phyloP scores from a whole-genome alignment of 2,888 invertebrate genomes.

The Hypolimnas misippus region DNA sequence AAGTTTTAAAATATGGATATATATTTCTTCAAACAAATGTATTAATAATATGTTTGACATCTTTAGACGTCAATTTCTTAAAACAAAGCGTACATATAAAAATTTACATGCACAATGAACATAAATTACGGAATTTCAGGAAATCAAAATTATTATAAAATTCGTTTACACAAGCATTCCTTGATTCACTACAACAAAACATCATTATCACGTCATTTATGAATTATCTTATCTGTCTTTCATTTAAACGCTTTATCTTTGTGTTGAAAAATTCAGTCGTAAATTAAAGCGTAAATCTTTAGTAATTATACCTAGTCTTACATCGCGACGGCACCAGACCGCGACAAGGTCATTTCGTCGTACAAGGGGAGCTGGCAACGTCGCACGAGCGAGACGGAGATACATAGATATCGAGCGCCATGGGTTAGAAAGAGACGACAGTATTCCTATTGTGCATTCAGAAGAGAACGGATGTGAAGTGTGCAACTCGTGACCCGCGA shows the following conservation, averaged over 20 bases:
- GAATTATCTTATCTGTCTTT: constrained; percentile 27
- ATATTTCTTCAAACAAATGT: too few species aligned
- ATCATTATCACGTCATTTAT: constrained; percentile 1
- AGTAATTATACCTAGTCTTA: constrained; percentile 61
- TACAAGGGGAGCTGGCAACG: constrained; percentile 64
- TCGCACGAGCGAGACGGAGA: constrained; percentile 58
- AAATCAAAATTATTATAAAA: constrained; percentile 5
- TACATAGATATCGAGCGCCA: constrained; percentile 32
- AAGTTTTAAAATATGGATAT: too few species aligned
- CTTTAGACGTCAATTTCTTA: too few species aligned
- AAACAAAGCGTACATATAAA: too few species aligned
- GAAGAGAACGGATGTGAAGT: constrained; percentile 76
- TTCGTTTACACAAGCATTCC: not conserved
- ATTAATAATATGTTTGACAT: too few species aligned
- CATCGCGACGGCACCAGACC: constrained; percentile 59
- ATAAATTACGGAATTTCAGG: not conserved
- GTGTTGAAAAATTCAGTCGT: constrained; percentile 44
- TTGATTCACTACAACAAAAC: constrained; percentile 16
- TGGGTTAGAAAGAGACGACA: constrained; percentile 57
- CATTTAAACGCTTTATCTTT: constrained; percentile 39
- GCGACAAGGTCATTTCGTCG: constrained; percentile 70
- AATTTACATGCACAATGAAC: too few species aligned
- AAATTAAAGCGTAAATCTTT: constrained; percentile 57
- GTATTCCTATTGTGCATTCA: constrained; percentile 72
- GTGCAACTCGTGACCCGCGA: constrained; percentile 77